Conservation (phyloP, 2,797 vertebrate genomes). For the Enteromius paludinosus region DNA sequence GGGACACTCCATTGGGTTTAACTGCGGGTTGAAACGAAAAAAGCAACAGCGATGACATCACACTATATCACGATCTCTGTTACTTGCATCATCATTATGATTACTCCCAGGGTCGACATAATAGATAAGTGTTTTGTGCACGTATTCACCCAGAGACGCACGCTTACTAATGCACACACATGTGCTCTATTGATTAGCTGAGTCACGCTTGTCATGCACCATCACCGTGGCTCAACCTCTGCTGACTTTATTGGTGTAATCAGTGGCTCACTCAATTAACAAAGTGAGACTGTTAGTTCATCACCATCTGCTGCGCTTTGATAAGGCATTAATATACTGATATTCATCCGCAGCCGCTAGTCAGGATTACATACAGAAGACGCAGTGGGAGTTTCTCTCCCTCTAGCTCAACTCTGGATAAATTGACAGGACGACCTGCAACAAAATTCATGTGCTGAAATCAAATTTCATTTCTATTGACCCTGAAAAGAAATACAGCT, state of each 20-base stretch:
- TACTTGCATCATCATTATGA: slow-evolving; percentile 53
- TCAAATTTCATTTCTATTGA: slow-evolving; percentile 70
- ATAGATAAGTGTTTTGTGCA: slow-evolving; percentile 46
- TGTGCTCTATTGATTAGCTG: slow-evolving; percentile 61
- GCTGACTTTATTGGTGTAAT: slow-evolving; percentile 71
- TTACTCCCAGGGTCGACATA: slow-evolving; percentile 57
- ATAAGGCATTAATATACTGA: slow-evolving; percentile 81
- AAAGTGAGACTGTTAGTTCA: slow-evolving; percentile 73
- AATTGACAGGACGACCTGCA: slow-evolving; percentile 65
- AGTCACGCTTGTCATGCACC: slow-evolving; percentile 53
- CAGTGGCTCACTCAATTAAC: slow-evolving; percentile 78
- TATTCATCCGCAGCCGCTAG: slow-evolving; percentile 73
- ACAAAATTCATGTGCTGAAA: slow-evolving; percentile 67
- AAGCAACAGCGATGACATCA: slow-evolving; percentile 29
- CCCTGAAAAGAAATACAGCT: slow-evolving; percentile 62
- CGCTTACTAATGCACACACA: slow-evolving; percentile 28
- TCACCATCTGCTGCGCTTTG: slow-evolving; percentile 79
- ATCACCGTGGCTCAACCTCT: slow-evolving; percentile 65
- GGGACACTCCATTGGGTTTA: slow-evolving; percentile 15
- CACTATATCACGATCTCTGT: slow-evolving; percentile 8
- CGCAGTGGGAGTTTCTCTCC: slow-evolving; percentile 70
- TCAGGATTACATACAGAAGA: slow-evolving; percentile 74
- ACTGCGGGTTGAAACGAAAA: slow-evolving; percentile 16
- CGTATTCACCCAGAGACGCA: background rate
- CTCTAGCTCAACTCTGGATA: slow-evolving; percentile 69